Evolutionary conservation across 1,140 invertebrate species (phyloP), one percentile per base, ranked within the genome.

Genomic region (Drosophila santomea): DNA sequence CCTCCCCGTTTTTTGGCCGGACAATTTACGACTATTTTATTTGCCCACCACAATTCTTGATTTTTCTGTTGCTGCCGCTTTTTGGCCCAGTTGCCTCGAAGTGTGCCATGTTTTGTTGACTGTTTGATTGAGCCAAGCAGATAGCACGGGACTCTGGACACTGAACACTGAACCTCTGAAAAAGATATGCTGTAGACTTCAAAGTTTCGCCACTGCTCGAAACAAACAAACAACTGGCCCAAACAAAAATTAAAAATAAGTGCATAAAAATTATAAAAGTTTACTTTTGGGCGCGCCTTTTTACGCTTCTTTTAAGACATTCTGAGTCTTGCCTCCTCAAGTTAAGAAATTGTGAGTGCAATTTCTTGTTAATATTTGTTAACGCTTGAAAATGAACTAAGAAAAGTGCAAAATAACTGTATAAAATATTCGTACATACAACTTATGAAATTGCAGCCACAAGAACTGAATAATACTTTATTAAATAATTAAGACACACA

Each of bases 11-110:
- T 36, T 51, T 51, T 36, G 4, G 5, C 57, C 38, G 55, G n/a
- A 55, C 59, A 68, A 63, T 86, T 85, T 86, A 82, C 80, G 79
- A 76, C 59, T 79, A 68, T 77, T 88, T 83, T 88, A 88, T 88
- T 88, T 86, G 75, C 79, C 78, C 66, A 62, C 75, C 72, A 60
- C 61, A 58, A 54, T 63, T 62, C 39, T 50, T 48, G 44, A 25
- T 52, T 20, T 45, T 67, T 58, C 47, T 57, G 45, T 64, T 39
- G 35, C n/a, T 28, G 35, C 60, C 43, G 41, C 15, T 25, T 69
- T 52, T 32, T 32, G 3, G 10, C 11, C 23, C 32, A 61, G 60
- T 45, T 32, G 54, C 54, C 71, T 38, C 41, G 44, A 75, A 80
- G 62, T 80, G 51, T 66, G 79, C 56, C 61, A 47, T 47, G 58